A percentile compares a stretch with the other conserved stretches of the same genome.
phyloP scores from a whole-genome alignment of 2,797 vertebrate species.

The Microctenopoma lineatum region DNA sequence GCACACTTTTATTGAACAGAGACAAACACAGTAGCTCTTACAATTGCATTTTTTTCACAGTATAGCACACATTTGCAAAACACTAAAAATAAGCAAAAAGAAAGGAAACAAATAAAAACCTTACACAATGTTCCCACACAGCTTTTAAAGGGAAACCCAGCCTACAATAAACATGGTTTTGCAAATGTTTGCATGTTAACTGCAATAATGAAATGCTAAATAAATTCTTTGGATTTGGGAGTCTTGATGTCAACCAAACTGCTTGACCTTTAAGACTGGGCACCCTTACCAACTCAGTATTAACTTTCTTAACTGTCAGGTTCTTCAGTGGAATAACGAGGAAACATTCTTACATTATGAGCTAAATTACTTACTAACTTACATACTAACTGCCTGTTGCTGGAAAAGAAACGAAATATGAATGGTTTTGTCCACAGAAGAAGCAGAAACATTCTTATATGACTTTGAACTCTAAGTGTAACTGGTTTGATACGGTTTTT shows the following conservation, averaged over 20 bases:
- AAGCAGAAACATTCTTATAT: slow-evolving; percentile 32
- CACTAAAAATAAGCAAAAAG: slow-evolving; percentile 44
- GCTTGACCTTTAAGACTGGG: slow-evolving; percentile 5
- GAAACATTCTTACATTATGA: slow-evolving; percentile 11
- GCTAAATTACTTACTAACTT: slow-evolving; percentile 6
- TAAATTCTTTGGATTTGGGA: slow-evolving; percentile 55
- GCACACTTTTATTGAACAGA: slow-evolving; percentile 72
- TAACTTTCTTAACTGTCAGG: neutral
- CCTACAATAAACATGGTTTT: slow-evolving; percentile 48
- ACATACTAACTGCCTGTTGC: neutral
- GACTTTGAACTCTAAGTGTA: slow-evolving; percentile 15
- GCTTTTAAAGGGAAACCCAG: slow-evolving; percentile 39
- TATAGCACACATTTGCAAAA: slow-evolving; percentile 69
- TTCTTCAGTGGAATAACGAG: neutral
- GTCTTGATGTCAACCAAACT: slow-evolving; percentile 18
- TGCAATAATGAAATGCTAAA: slow-evolving; percentile 51
- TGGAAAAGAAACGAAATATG: slow-evolving; percentile 29
- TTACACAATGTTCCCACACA: slow-evolving; percentile 54
- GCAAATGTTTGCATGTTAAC: slow-evolving; percentile 22
- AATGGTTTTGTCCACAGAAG: slow-evolving; percentile 42
- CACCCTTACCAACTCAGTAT: slow-evolving; percentile 7
- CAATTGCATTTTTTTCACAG: slow-evolving; percentile 66
- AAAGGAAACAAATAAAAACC: slow-evolving; percentile 26
- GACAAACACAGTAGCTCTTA: slow-evolving; percentile 72
- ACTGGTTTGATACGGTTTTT: slow-evolving; percentile 29